Conservation (phyloP, 2,888 invertebrate species). For the Amphipoea oculea region DNA sequence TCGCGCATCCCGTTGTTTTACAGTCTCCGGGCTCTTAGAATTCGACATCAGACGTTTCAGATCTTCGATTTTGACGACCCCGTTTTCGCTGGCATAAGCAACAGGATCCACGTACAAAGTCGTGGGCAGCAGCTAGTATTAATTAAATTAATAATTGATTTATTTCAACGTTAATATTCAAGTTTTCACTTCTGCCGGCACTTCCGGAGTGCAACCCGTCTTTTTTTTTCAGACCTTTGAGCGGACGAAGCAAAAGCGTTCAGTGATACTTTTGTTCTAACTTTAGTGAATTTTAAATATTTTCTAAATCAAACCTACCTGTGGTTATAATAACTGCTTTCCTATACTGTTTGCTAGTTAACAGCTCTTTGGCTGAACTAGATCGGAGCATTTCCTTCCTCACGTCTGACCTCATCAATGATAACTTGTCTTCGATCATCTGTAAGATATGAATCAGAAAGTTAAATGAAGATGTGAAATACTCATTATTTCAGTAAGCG, state of each 20-base stretch:
- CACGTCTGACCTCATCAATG: constrained; percentile 81
- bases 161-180: no score
- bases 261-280: not conserved
- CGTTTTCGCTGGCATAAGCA: no score
- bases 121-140: no score
- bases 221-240: not conserved
- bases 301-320: constrained; percentile 70
- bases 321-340: constrained; percentile 81
- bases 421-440: constrained; percentile 78
- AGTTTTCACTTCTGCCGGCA: no score
- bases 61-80: no score
- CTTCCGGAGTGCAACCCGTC: no score
- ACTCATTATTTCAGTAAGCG: not conserved
- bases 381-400: constrained; percentile 85
- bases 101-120: no score
- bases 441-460: constrained; percentile 60
- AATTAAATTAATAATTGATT: no score
- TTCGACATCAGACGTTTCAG: no score
- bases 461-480: not conserved
- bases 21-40: no score
- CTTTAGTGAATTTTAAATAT: not conserved
- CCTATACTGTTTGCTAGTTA: constrained; percentile 86
- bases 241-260: no score
- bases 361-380: constrained; percentile 83
- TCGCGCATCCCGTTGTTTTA: no score